These are phyloP conservation scores for Phycodurus eques DNA, from an alignment of 2,113 vertebrate genomes.

Conservation along the genomic window DNA sequence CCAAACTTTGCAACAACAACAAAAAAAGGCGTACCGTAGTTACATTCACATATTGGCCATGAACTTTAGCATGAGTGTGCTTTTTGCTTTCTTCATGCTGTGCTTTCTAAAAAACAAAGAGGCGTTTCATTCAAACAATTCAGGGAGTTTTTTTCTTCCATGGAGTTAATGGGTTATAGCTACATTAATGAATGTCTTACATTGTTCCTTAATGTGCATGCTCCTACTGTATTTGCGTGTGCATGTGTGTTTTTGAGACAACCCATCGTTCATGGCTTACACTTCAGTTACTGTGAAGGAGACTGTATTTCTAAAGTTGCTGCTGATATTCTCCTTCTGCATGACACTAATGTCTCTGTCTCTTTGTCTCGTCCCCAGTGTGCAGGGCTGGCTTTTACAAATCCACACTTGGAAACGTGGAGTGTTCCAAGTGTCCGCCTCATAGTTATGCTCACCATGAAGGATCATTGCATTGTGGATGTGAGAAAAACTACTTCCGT, in stretches of 20 bases:
- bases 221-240: constrained; percentile 13
- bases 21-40: no score
- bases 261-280: constrained; percentile 20
- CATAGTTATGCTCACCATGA: constrained; percentile 89
- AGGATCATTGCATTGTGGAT: constrained; percentile 87
- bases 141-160: constrained; percentile 37
- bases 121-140: constrained; percentile 49
- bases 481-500: constrained; percentile 97
- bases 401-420: constrained; percentile 81
- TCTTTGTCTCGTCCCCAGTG: constrained; percentile 70
- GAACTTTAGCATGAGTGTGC: constrained; percentile 52
- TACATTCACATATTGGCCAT: no score
- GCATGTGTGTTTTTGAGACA: constrained; percentile 13
- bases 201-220: constrained; percentile 13
- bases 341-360: constrained; percentile 41
- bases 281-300: constrained; percentile 15
- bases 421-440: constrained; percentile 94
- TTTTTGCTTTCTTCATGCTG: constrained; percentile 73
- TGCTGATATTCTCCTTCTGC: constrained; percentile 33
- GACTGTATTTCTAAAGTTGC: constrained; percentile 20
- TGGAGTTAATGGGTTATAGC: constrained; percentile 30
- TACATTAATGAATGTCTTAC: constrained; percentile 29
- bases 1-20: no score
- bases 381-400: constrained; percentile 96
- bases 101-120: constrained; percentile 47